Evolutionary conservation across 2,888 invertebrate species (phyloP).

Genomic region (Uropetala carovei): DNA sequence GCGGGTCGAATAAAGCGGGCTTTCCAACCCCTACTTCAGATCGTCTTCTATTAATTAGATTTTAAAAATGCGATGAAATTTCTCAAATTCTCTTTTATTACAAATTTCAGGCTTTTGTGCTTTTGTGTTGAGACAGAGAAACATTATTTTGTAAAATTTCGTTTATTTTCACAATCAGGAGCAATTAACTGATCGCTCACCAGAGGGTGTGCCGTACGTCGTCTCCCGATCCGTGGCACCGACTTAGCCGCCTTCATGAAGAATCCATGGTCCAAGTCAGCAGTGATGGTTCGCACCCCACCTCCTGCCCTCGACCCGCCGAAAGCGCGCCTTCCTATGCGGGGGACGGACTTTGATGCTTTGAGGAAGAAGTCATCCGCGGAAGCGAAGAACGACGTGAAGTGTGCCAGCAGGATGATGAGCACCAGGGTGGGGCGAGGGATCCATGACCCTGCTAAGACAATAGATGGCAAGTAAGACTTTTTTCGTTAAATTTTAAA

Average conservation of each 20-base stretch:
- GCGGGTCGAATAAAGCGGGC: too few relatives aligned
- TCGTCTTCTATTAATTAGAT: too few relatives aligned
- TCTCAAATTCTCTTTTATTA: background rate
- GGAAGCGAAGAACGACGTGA: slow-evolving; percentile 20
- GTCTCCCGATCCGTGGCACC: slow-evolving; percentile 45
- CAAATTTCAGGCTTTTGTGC: background rate
- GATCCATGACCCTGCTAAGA: background rate
- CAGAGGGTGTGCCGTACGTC: slow-evolving; percentile 11
- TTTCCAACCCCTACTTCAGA: too few relatives aligned
- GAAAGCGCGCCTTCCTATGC: slow-evolving; percentile 74
- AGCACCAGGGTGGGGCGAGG: slow-evolving; percentile 40
- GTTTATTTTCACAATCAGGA: background rate
- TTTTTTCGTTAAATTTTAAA: too few relatives aligned
- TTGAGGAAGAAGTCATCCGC: slow-evolving; percentile 74
- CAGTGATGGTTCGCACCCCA: slow-evolving; percentile 37
- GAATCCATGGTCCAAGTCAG: slow-evolving; percentile 49
- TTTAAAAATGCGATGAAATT: too few relatives aligned
- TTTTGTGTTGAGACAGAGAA: background rate
- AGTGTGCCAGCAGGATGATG: slow-evolving; percentile 43
- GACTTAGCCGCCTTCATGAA: slow-evolving; percentile 59
- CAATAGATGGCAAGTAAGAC: too few relatives aligned
- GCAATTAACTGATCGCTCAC: background rate
- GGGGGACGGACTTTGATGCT: slow-evolving; percentile 76
- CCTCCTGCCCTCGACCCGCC: slow-evolving; percentile 65
- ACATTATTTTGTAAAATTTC: background rate